Evolutionary conservation across 2,888 invertebrate species (phyloP).

Genomic region (Drosophila setosimentum): DNA sequence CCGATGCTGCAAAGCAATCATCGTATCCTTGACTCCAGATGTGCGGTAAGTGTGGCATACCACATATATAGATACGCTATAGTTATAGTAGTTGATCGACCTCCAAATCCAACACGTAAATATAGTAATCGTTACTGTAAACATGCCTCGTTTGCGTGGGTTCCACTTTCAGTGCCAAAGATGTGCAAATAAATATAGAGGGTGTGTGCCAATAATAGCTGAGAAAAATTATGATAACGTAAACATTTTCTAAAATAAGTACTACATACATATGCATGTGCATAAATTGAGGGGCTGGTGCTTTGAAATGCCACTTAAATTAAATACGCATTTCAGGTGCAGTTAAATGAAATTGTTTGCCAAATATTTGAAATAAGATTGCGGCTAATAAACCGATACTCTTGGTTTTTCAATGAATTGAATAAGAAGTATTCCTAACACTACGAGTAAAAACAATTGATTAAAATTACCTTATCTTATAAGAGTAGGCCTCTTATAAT

Average conservation of each 20-base stretch:
- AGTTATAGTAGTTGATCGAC: constrained; percentile 26
- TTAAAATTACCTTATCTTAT: neutral
- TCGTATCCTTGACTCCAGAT: constrained; percentile 81
- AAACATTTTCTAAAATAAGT: constrained; percentile 40
- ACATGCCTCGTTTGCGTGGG: constrained; percentile 56
- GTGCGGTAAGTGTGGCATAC: constrained; percentile 82
- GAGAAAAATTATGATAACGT: constrained; percentile 38
- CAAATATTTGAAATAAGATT: constrained; percentile 19
- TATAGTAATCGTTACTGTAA: constrained; percentile 24
- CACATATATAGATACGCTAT: constrained; percentile 6
- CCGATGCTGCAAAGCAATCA: constrained; percentile 73
- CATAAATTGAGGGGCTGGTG: constrained; percentile 27
- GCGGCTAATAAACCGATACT: neutral
- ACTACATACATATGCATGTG: constrained; percentile 4
- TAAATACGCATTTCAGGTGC: constrained; percentile 32
- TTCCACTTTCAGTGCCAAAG: constrained; percentile 32
- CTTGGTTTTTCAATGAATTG: neutral
- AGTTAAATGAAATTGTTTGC: constrained; percentile 27
- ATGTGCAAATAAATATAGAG: constrained; percentile 44
- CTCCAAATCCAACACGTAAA: constrained; percentile 1
- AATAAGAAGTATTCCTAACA: neutral
- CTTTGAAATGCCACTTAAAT: constrained; percentile 15
- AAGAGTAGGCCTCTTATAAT: neutral
- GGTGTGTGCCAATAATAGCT: constrained; percentile 60
- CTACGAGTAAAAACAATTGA: neutral